Evolutionary conservation across 2,888 invertebrate species (phyloP).

Genomic region (Caenorhabditis angaria): DNA sequence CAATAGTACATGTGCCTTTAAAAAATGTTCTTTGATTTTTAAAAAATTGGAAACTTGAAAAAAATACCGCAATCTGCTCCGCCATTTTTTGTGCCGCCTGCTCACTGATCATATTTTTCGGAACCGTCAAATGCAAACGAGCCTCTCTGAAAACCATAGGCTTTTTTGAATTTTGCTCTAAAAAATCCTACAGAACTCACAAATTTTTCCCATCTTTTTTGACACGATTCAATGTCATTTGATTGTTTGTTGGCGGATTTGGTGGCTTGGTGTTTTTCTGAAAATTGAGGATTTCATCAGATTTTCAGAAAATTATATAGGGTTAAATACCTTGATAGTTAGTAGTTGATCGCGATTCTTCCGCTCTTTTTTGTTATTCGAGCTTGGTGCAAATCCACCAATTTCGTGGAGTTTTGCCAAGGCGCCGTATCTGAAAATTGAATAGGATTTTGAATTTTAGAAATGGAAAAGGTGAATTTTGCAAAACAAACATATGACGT

Average conservation of each 20-base stretch:
- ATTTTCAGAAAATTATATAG: background rate
- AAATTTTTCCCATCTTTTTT: background rate
- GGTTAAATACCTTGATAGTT: background rate
- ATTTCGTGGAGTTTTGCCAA: constrained; percentile 31
- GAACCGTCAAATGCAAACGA: background rate
- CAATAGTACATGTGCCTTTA: constrained; percentile 21
- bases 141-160: constrained; percentile 10
- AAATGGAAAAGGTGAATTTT: background rate
- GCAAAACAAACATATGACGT: no score
- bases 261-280: constrained; percentile 27
- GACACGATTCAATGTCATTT: constrained; percentile 37
- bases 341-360: constrained; percentile 18
- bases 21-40: constrained; percentile 8
- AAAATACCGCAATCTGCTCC: constrained; percentile 20
- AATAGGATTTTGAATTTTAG: background rate
- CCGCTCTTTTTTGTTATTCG: constrained; percentile 29
- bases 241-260: constrained; percentile 15
- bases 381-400: constrained; percentile 33
- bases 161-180: background rate
- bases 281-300: constrained; percentile 6
- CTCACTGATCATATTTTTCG: constrained; percentile 16
- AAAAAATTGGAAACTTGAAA: background rate
- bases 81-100: constrained; percentile 32
- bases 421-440: constrained; percentile 22
- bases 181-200: background rate